These are phyloP conservation scores for Drusus annulatus DNA, from an alignment of 1,140 invertebrate genomes.

Conservation along the genomic window DNA sequence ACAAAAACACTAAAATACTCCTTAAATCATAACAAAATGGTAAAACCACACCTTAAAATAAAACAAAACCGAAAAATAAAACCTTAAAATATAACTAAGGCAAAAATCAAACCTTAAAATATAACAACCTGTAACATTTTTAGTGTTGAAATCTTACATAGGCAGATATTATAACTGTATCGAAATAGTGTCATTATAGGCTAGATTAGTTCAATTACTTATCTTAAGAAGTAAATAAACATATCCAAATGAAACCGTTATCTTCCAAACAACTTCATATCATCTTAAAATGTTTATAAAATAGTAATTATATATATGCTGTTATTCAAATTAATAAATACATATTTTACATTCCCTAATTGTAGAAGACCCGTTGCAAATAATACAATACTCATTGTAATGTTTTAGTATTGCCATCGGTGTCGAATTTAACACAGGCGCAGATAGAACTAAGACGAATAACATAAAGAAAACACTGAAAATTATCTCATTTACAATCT, in stretches of 20 bases:
- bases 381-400: neutral
- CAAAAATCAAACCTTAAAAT: neutral
- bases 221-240: constrained; percentile 26
- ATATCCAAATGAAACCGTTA: constrained; percentile 50
- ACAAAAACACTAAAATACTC: neutral
- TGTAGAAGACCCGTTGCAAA: neutral
- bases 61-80: neutral
- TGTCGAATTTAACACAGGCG: too few relatives aligned
- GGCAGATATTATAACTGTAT: neutral
- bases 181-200: neutral
- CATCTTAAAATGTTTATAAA: constrained; percentile 37
- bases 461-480: too few relatives aligned
- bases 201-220: constrained; percentile 28
- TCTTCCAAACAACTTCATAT: constrained; percentile 57
- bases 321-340: constrained; percentile 6
- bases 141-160: neutral
- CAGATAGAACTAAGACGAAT: too few relatives aligned
- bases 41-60: neutral
- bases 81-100: neutral
- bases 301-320: neutral
- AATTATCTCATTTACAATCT: too few relatives aligned
- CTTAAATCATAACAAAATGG: neutral
- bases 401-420: too few relatives aligned
- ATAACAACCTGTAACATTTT: neutral
- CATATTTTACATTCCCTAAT: neutral